Evolutionary conservation across 2,888 invertebrate species (phyloP).

Genomic region (Osmoderma eremita): DNA sequence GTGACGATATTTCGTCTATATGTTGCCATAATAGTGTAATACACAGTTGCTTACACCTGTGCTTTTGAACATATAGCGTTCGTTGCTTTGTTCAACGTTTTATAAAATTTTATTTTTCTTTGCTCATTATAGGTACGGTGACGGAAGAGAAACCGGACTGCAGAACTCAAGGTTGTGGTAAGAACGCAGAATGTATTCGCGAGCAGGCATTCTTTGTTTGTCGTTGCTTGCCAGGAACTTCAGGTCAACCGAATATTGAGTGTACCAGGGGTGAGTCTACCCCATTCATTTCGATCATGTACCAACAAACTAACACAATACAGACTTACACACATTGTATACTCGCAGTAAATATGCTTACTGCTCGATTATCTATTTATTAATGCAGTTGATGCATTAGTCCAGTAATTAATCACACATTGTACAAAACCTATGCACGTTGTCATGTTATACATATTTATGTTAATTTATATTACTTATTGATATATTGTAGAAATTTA

Average conservation of each 20-base stretch:
- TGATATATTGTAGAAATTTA: slow-evolving; percentile 42
- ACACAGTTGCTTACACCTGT: too few species aligned
- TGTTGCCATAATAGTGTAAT: too few species aligned
- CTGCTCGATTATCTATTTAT: slow-evolving; percentile 47
- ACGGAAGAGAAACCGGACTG: slow-evolving; percentile 74
- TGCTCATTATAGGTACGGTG: slow-evolving; percentile 64
- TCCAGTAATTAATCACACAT: slow-evolving; percentile 51
- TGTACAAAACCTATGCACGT: slow-evolving; percentile 61
- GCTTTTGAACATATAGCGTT: too few species aligned
- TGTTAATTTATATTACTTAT: slow-evolving; percentile 36
- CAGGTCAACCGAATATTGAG: slow-evolving; percentile 77
- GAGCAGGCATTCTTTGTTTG: slow-evolving; percentile 87
- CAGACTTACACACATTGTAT: slow-evolving; percentile 48
- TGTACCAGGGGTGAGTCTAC: slow-evolving; percentile 72
- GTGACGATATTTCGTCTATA: too few species aligned
- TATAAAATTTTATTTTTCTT: background rate
- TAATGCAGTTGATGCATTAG: slow-evolving; percentile 55
- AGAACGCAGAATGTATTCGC: slow-evolving; percentile 86
- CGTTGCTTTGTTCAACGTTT: too few species aligned
- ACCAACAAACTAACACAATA: slow-evolving; percentile 45
- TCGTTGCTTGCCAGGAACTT: slow-evolving; percentile 79
- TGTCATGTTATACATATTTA: slow-evolving; percentile 49
- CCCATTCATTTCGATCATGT: slow-evolving; percentile 31
- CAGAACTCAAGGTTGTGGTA: slow-evolving; percentile 84
- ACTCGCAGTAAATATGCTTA: slow-evolving; percentile 52